Base-by-base conservation (phyloP, 2,888 invertebrate species). In the Tenthredo notha region DNA sequence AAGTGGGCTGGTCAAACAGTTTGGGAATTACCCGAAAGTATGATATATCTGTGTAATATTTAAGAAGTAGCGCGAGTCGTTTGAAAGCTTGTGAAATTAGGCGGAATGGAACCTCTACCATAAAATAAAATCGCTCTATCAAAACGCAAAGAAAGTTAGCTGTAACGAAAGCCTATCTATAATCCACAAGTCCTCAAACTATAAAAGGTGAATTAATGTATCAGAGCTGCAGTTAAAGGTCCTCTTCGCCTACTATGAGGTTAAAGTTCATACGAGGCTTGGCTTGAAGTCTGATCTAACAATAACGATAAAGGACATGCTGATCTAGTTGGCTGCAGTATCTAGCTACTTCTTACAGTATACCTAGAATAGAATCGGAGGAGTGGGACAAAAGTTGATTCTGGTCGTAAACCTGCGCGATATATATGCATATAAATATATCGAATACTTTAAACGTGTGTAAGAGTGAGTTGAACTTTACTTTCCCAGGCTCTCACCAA, bases 401-500 rank as follows among this genome's bases (percentile, higher is more conserved):
- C 29, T 47, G 43, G 21, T 75, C 15, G 25, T 43, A 18, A 40
- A 29, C 50, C 78, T 72, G 21, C 72, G 25, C 78, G 37, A 61
- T 85, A 70, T n/a, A 40, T 21, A 15, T 37, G 37, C 37, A 37
- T 21, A 43, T 74, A 74, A 43, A 74, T 54, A 54, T 29, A 54
- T 40, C 18, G 6, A 18, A 29, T 29, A n/a, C 15, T 29, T 43
- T 40, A 47, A n/a, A 75, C 40, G 80, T 80, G 83, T 80, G 50
- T 33, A 43, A 37, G 43, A 33, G 15, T 21, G 65, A 29, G 37
- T 65, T 84, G 84, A 84, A 84, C 84, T 77, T 84, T 84, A 84
- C 84, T 84, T 78, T 84, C 84, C 77, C 84, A 78, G 77, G 65
- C 77, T 84, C 65, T 65, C 84, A 43, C 65, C 58, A 37, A 29